A percentile compares a stretch with the other conserved stretches of the same genome.
These are phyloP conservation scores for Menidia menidia DNA, from an alignment of 2,797 vertebrate genomes.

Conservation along the genomic window DNA sequence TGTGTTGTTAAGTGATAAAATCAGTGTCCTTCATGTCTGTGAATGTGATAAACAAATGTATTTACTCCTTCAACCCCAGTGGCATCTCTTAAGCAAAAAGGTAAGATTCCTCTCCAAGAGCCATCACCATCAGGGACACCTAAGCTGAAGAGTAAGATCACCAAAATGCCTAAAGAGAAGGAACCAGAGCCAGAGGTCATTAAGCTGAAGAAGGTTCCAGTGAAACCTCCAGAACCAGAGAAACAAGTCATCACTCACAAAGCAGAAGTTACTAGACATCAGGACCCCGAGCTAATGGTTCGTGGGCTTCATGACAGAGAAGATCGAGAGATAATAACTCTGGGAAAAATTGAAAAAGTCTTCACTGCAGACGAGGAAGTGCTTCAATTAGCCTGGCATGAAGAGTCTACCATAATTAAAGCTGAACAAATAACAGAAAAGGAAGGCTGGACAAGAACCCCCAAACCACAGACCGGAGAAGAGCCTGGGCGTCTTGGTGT, in stretches of 20 bases:
- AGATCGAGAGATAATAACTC: constrained; percentile 57
- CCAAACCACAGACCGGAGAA: constrained; percentile 44
- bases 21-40: constrained; percentile 27
- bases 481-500: constrained; percentile 16
- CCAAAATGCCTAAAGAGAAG: constrained; percentile 63
- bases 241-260: constrained; percentile 49
- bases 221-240: constrained; percentile 62
- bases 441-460: constrained; percentile 48
- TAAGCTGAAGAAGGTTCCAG: constrained; percentile 68
- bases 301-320: constrained; percentile 61
- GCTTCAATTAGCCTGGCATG: constrained; percentile 29
- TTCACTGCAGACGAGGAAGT: constrained; percentile 61
- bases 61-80: constrained; percentile 66
- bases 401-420: constrained; percentile 43
- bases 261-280: constrained; percentile 54
- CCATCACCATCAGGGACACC: constrained; percentile 69
- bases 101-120: constrained; percentile 76
- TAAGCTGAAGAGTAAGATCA: constrained; percentile 71
- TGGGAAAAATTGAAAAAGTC: constrained; percentile 57
- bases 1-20: constrained; percentile 15
- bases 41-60: constrained; percentile 35
- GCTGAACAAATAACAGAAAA: constrained; percentile 42
- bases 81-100: constrained; percentile 79
- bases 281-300: constrained; percentile 50
- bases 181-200: constrained; percentile 70